These are phyloP conservation scores for Rhagologus leucostigma DNA, from an alignment of 2,113 vertebrate species.

Conservation along the genomic window DNA sequence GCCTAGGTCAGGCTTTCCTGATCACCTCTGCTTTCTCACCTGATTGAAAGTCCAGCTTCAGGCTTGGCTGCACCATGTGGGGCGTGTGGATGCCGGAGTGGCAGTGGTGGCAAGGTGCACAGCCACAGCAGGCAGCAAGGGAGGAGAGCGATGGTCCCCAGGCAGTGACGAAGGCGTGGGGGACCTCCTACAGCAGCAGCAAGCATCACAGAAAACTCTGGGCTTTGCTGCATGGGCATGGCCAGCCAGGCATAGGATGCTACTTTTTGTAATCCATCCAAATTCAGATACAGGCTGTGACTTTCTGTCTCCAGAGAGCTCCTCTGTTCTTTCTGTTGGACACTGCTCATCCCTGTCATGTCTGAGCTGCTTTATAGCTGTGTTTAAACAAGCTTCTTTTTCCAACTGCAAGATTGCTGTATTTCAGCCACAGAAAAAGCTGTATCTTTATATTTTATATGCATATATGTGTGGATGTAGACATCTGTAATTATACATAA, in stretches of 20 bases:
- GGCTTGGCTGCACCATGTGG: background rate
- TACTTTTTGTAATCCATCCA: background rate
- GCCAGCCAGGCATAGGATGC: background rate
- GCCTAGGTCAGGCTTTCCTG: background rate
- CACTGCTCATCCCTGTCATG: background rate
- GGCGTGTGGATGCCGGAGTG: accelerated
- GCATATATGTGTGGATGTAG: background rate
- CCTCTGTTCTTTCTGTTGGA: background rate
- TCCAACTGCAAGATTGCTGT: background rate
- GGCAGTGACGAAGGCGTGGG: background rate
- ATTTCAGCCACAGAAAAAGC: background rate
- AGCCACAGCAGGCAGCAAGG: background rate
- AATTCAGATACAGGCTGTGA: background rate
- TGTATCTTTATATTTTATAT: background rate
- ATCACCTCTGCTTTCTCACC: background rate
- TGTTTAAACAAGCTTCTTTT: background rate
- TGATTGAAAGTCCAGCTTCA: background rate
- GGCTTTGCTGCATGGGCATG: background rate
- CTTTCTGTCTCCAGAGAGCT: background rate
- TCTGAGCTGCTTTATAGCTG: background rate
- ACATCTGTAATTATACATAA: background rate
- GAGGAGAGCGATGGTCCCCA: accelerated
- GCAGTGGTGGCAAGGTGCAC: background rate
- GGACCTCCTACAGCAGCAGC: background rate
- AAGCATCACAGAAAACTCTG: background rate